A percentile compares a stretch with the other conserved stretches of the same genome.
phyloP scores from a whole-genome alignment of 1,140 invertebrate genomes.

The Theocolax elegans region DNA sequence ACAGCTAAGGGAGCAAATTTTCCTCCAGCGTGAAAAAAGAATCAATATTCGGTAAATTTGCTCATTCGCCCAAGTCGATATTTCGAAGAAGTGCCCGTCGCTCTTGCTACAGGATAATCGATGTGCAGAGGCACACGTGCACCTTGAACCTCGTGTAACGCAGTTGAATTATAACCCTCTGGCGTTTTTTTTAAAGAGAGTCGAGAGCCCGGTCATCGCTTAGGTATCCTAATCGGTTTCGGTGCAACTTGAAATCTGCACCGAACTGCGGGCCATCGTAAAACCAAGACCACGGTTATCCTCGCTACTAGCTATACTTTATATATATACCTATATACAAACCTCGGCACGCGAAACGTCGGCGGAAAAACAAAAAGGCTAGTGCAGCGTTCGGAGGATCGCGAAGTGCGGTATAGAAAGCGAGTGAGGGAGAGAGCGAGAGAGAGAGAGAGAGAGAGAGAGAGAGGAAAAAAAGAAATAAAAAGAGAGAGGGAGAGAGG shows the following conservation, averaged over 20 bases:
- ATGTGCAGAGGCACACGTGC: not conserved
- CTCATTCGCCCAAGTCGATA: not conserved
- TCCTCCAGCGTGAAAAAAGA: too few species aligned
- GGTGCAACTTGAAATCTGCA: slow-evolving; percentile 14
- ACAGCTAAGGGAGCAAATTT: not conserved
- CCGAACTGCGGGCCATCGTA: slow-evolving; percentile 1
- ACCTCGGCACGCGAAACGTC: too few species aligned
- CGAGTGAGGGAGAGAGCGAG: not conserved
- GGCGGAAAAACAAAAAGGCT: slow-evolving; percentile 23
- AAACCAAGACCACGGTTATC: slow-evolving; percentile 19
- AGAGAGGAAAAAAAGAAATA: too few species aligned
- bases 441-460: not conserved
- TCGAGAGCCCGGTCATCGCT: slow-evolving; percentile 9
- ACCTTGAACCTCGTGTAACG: not conserved
- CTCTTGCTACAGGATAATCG: slow-evolving; percentile 26
- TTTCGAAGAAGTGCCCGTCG: not conserved
- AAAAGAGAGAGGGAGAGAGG: too few species aligned
- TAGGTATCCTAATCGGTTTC: slow-evolving; percentile 32
- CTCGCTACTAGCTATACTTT: not conserved
- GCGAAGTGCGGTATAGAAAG: not conserved
- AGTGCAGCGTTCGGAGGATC: not conserved
- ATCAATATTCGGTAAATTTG: not conserved
- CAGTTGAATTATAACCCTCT: slow-evolving; percentile 31
- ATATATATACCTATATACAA: too few species aligned
- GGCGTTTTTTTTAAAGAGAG: not conserved